Percentiles rank a stretch among this genome's conserved stretches.
Evolutionary conservation across 2,888 invertebrate species (phyloP).

Genomic region (Eumacrocentrus americanus): DNA sequence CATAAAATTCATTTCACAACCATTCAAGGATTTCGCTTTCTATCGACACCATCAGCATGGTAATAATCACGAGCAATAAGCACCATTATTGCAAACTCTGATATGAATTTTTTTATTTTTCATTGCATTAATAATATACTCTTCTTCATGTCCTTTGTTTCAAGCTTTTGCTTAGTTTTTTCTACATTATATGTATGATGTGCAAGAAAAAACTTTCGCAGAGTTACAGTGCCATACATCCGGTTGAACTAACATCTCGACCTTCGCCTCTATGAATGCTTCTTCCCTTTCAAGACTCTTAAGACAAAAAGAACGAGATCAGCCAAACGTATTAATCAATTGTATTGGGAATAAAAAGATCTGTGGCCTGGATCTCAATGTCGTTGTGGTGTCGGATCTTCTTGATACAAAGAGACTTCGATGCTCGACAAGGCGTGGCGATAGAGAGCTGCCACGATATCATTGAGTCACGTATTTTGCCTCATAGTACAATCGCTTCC

Average conservation of each 20-base stretch:
- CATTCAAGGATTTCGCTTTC: slow-evolving; percentile 8
- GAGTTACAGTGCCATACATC: neutral
- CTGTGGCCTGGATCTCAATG: slow-evolving; percentile 31
- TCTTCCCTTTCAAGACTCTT: no score
- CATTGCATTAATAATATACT: no score
- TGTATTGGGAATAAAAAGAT: slow-evolving; percentile 22
- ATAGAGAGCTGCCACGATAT: slow-evolving; percentile 22
- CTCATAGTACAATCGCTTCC: no score
- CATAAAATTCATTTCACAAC: slow-evolving; percentile 4
- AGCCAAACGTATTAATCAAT: no score
- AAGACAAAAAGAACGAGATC: no score
- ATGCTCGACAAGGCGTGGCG: slow-evolving; percentile 43
- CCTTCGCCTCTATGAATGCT: neutral
- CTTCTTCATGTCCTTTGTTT: neutral
- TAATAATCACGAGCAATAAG: neutral
- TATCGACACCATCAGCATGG: neutral
- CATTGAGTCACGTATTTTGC: slow-evolving; percentile 30
- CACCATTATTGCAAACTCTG: neutral
- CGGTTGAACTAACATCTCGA: neutral
- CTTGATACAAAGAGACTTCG: slow-evolving; percentile 43
- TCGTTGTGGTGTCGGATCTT: slow-evolving; percentile 28
- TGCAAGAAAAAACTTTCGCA: neutral
- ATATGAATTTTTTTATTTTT: neutral
- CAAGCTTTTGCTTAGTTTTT: neutral
- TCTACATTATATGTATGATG: no score